Evolutionary conservation across 2,797 vertebrate species (phyloP), one percentile per base, ranked within the genome.

Genomic region (Enteromius radiatus): DNA sequence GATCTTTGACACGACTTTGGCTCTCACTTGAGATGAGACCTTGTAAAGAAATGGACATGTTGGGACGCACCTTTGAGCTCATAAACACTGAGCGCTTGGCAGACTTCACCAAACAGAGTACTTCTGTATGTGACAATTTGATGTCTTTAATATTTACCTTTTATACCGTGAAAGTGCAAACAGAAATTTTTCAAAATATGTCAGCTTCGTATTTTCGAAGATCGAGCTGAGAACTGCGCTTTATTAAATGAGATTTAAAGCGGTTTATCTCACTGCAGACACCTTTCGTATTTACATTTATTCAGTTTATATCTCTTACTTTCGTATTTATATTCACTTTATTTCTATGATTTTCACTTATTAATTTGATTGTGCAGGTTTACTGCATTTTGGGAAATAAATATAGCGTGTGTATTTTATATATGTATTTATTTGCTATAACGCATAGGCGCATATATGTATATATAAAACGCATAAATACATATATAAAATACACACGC

Each of bases 1-100:
- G 85, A 91, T 86, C 87, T 89, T 91, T 89, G 88, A 92, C 87
- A 90, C 84, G 85, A 87, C 73, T 81, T 88, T 92, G 91, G 92
- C 92, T 92, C 87, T 91, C 92, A 93, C 90, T 56, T 23, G 71
- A 75, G 71, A 88, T 88, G 86, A 86, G 92, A 90, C 85, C 89
- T 91, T 89, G 90, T 92, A 90, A 92, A 92, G n/a, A 91, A 70
- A 75, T 52, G 88, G 82, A 78, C 84, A 83, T 89, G 81, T 84
- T 90, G 89, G 90, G 90, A 92, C 76, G 87, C 90, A 87, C 76
- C 86, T 36, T 75, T 82, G 84, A 84, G 84, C 82, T 91, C 63
- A 77, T 89, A 84, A 89, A 86, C 84, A 75, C 36, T 47, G 9
- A 36, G 43, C 41, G 19, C 79, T 84, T 91, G 88, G 91, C 89